Base-by-base conservation (phyloP, 30 jellyfish, hydroid and myxozoan species). In the Aurelia sp. region DNA sequence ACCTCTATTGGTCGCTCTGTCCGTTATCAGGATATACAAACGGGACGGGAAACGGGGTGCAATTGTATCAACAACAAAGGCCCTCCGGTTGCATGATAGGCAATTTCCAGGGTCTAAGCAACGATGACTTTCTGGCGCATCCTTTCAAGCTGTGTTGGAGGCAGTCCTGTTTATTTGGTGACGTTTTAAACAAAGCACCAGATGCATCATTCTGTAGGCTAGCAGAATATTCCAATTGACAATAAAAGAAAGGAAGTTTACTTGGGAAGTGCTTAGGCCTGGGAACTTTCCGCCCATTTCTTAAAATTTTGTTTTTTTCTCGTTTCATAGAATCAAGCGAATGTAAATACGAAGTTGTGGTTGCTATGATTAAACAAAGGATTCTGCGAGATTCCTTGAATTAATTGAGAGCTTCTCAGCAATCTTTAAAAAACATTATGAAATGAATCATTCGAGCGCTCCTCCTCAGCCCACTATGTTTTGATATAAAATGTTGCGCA, bases 11-110 rank as follows among this genome's bases (percentile, higher is more conserved):
- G 75, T 58, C 17, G 66, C 33, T 62, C 74, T 33, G 77, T 44
- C 93, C 93, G 93, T 72, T 84, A 84, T 72, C 93, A 84, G 93
- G 93, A 84, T 62, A 84, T 74, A 84, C 93, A 84, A 62, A 47
- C 87, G 82, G 93, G 77, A 58, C 73, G 68, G 86, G 80, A 50
- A 15, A 52, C 75, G 33, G 93, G 80, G 87, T 76, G 23, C 47
- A 62, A 59, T 50, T 58, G n/a, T 69, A 40, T 20, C 33, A 47
- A 30, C 6, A 13, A 70, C 79, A 70, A 82, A 50, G 47, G 61
- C 78, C 15, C 59, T 18, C 79, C 73, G 79, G 79, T 23, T 64
- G 74, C 86, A 59, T 72, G 74, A 37, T 21, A 64, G 57, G 71
- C 74, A 31, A 27, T 50, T 61, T 65, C 30, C 88, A 58, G 63